A percentile compares a stretch with the other conserved stretches of the same genome.
These are phyloP conservation scores for Pseudomugil tenellus DNA, from an alignment of 2,797 vertebrate genomes.

Conservation along the genomic window DNA sequence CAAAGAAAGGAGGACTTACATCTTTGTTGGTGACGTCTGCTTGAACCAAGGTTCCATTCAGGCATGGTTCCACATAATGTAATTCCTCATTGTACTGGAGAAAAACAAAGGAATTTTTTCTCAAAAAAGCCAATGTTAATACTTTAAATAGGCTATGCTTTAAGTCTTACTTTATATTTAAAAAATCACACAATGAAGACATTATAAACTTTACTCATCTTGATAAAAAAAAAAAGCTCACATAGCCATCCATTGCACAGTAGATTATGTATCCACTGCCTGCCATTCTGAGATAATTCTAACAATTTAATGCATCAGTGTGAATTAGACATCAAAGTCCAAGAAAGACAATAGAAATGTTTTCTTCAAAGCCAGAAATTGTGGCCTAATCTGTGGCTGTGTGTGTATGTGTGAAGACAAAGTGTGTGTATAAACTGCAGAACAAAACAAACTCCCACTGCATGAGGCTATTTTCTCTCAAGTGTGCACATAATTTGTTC, in stretches of 20 bases:
- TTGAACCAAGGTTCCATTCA: slow-evolving; percentile 96
- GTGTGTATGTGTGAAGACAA: slow-evolving; percentile 7
- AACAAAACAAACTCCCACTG: neutral
- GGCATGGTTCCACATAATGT: slow-evolving; percentile 94
- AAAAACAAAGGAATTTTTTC: slow-evolving; percentile 30
- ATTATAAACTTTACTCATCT: slow-evolving; percentile 30
- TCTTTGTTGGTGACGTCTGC: slow-evolving; percentile 97
- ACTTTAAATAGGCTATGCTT: slow-evolving; percentile 7
- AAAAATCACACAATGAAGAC: slow-evolving; percentile 1
- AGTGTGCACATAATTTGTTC: slow-evolving; percentile 5
- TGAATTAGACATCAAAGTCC: slow-evolving; percentile 85
- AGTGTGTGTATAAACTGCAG: slow-evolving; percentile 1
- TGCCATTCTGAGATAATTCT: slow-evolving; percentile 82
- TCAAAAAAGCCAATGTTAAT: neutral
- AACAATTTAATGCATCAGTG: slow-evolving; percentile 86
- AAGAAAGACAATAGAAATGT: slow-evolving; percentile 73
- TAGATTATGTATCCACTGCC: slow-evolving; percentile 39
- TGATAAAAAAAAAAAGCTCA: slow-evolving; percentile 19
- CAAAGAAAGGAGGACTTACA: slow-evolving; percentile 79
- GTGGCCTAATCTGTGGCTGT: slow-evolving; percentile 27
- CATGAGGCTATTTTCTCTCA: slow-evolving; percentile 12
- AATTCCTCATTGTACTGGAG: slow-evolving; percentile 94
- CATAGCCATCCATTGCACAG: slow-evolving; percentile 1
- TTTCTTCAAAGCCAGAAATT: slow-evolving; percentile 48
- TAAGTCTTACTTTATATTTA: neutral